Evolutionary conservation across 1,140 invertebrate species (phyloP).

Genomic region (Mercenaria mercenaria): DNA sequence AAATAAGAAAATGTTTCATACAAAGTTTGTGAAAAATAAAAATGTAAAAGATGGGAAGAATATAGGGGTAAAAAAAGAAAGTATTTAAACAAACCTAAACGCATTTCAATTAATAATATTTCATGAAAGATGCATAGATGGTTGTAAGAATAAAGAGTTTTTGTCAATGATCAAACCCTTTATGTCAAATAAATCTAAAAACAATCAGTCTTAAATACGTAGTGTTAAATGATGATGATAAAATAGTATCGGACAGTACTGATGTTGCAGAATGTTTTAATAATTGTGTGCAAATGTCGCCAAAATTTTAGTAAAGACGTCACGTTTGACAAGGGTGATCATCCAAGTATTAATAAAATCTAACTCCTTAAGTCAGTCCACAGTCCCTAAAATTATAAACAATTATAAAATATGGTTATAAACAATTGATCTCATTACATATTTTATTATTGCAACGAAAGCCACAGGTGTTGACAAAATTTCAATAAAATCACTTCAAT

Average conservation of each 20-base stretch:
- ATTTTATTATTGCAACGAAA: neutral
- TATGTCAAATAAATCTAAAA: neutral
- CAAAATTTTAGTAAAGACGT: neutral
- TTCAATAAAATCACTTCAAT: no score
- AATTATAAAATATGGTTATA: neutral
- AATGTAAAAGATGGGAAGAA: no score
- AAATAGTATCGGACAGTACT: no score
- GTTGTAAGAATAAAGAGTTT: neutral
- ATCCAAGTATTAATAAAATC: neutral
- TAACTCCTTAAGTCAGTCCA: no score
- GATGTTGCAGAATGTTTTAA: neutral
- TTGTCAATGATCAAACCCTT: neutral
- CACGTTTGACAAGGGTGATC: neutral
- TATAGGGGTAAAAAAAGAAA: neutral
- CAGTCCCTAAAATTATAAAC: neutral
- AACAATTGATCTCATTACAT: neutral
- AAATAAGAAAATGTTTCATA: no score
- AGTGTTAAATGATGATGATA: neutral
- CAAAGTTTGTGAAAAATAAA: no score
- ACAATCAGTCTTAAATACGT: neutral
- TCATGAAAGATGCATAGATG: neutral
- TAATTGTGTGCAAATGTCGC: neutral
- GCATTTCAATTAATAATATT: no score
- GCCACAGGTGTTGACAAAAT: no score
- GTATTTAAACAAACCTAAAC: neutral